phyloP scores from a whole-genome alignment of 2,113 vertebrate species.

The Nymphicus hollandicus region DNA sequence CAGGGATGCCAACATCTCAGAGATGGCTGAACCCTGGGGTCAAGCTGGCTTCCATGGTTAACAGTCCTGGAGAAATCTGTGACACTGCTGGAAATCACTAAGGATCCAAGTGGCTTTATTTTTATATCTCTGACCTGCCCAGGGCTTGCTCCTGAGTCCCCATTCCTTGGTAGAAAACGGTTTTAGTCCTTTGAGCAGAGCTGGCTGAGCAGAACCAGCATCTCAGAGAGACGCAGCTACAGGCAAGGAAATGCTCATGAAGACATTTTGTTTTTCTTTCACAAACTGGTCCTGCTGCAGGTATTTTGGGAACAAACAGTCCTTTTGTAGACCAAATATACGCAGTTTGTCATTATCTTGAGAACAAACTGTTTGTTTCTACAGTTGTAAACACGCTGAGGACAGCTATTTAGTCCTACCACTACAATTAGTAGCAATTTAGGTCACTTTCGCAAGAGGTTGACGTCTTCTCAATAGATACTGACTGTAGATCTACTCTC shows the following conservation, averaged over 20 bases:
- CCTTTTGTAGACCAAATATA: slow-evolving; percentile 64
- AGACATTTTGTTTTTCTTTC: slow-evolving; percentile 16
- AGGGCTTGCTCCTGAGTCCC: not conserved
- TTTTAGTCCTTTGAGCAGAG: not conserved
- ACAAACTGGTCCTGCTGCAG: slow-evolving; percentile 11
- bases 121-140: not conserved
- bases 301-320: slow-evolving; percentile 63
- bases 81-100: not conserved
- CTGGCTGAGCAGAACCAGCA: not conserved
- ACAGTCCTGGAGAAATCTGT: not conserved
- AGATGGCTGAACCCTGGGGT: not conserved
- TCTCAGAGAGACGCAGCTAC: not conserved
- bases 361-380: slow-evolving; percentile 64
- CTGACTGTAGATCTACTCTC: not conserved
- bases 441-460: slow-evolving; percentile 41
- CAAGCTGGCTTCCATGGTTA: not conserved
- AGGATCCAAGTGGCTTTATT: not conserved
- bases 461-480: not conserved
- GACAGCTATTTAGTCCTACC: slow-evolving; percentile 7
- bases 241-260: not conserved
- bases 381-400: slow-evolving; percentile 47
- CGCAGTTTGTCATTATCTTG: slow-evolving; percentile 51
- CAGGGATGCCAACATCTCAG: not conserved
- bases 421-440: slow-evolving; percentile 54
- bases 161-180: not conserved